A percentile compares a stretch with the other conserved stretches of the same genome.
Conservation (phyloP, 2,888 invertebrate genomes). For the Latrodectus elegans region DNA sequence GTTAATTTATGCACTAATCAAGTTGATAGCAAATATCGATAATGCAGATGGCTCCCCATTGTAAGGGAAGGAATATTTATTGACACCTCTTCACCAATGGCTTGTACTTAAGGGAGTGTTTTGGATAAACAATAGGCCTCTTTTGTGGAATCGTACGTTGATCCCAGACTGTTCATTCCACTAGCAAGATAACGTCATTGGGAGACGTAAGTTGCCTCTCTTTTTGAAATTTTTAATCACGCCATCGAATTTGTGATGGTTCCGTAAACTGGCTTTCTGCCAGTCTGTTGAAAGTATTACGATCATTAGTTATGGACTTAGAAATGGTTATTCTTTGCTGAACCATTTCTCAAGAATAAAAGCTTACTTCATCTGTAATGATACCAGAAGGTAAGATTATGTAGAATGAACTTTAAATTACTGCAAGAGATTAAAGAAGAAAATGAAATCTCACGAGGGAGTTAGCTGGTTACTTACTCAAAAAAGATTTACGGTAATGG, state of each 20-base stretch:
- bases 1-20: constrained; percentile 15
- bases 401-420: constrained; percentile 35
- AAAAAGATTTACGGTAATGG: constrained; percentile 42
- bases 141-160: constrained; percentile 12
- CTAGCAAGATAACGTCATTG: constrained; percentile 43
- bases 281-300: constrained; percentile 3
- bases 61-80: constrained; percentile 23
- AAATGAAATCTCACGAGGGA: constrained; percentile 9
- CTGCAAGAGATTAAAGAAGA: constrained; percentile 38
- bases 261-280: constrained; percentile 38
- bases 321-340: constrained; percentile 39
- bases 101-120: constrained; percentile 35
- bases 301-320: constrained; percentile 21
- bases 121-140: constrained; percentile 41
- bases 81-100: background rate
- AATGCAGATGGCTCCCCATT: constrained; percentile 17
- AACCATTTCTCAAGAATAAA: constrained; percentile 27
- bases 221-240: constrained; percentile 55
- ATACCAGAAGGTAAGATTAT: constrained; percentile 21
- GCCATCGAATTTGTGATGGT: constrained; percentile 30
- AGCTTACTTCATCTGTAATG: constrained; percentile 26
- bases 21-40: constrained; percentile 27
- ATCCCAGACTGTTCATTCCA: constrained; percentile 32
- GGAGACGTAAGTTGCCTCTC: constrained; percentile 8
- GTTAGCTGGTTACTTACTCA: constrained; percentile 2